These are phyloP conservation scores for Rhynchophorus ferrugineus DNA, from an alignment of 1,140 invertebrate species.

Conservation along the genomic window DNA sequence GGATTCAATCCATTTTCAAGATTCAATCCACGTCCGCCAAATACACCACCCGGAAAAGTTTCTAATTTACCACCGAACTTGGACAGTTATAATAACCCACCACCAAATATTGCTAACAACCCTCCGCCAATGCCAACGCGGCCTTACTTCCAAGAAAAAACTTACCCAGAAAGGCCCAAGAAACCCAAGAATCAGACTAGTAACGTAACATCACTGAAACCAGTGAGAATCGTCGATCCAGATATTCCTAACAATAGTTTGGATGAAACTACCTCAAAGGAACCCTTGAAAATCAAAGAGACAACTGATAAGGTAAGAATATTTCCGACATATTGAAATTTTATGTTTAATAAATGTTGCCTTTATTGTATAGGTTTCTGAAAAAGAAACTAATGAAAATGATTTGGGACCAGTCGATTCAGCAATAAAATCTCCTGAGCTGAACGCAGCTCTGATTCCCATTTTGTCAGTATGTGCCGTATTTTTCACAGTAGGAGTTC, in stretches of 20 bases:
- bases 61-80: conserved; percentile 12
- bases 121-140: conserved; percentile 16
- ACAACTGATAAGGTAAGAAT: conserved; percentile 1
- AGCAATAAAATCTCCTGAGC: conserved; percentile 39
- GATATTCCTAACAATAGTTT: conserved; percentile 9
- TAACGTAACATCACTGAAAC: conserved; percentile 11
- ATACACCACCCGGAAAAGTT: conserved; percentile 7
- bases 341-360: not conserved
- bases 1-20: conserved; percentile 7
- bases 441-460: conserved; percentile 51
- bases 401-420: conserved; percentile 4
- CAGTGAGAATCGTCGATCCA: conserved; percentile 3
- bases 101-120: conserved; percentile 23
- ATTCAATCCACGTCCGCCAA: conserved; percentile 16
- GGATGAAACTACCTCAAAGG: conserved; percentile 19
- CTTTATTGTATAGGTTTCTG: conserved; percentile 3
- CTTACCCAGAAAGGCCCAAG: conserved; percentile 26
- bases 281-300: conserved; percentile 2
- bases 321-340: not conserved
- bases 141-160: conserved; percentile 25
- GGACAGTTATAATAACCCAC: conserved; percentile 16
- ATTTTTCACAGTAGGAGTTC: conserved; percentile 46
- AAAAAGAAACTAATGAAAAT: conserved; percentile 9
- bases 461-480: conserved; percentile 49
- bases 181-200: conserved; percentile 9